Evolutionary conservation across 35 echinoderm and acorn worm genomes (phyloP).

Genomic region (Lytechinus variegatus): DNA sequence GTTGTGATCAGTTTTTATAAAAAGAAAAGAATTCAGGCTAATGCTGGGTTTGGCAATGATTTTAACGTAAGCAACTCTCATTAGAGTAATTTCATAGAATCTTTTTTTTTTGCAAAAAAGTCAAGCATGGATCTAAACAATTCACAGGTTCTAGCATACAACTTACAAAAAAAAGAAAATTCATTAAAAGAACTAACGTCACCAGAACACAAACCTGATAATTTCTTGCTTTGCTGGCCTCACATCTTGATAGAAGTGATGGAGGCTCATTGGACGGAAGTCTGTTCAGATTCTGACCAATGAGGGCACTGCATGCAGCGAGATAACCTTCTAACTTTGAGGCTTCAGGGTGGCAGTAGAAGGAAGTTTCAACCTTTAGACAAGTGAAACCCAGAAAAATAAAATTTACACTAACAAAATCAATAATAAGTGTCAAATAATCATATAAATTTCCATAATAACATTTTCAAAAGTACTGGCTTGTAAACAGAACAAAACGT

Average conservation of each 20-base stretch:
- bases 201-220: not conserved
- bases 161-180: no score
- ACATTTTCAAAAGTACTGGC: not conserved
- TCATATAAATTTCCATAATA: not conserved
- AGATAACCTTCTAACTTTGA: slow-evolving; percentile 56
- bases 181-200: not conserved
- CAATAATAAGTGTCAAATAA: no score
- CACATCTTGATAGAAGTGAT: not conserved
- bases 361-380: slow-evolving; percentile 28
- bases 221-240: slow-evolving; percentile 13
- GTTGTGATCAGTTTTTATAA: no score
- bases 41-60: no score
- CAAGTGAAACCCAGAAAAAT: not conserved
- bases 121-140: no score
- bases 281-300: not conserved
- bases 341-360: slow-evolving; percentile 37
- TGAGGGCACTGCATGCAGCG: slow-evolving; percentile 57
- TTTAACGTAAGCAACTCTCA: no score
- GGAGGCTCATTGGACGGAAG: not conserved
- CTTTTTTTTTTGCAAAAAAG: no score
- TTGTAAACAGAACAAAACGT: not conserved
- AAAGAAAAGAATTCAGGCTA: no score
- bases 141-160: no score
- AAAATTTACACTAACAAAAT: not conserved
- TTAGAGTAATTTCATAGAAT: no score